Conservation (phyloP, 2,113 vertebrate species). For the pig (Sus scrofa) region T2T-Sscrofa CM000816.6:89874501-89875000, state of each 20-base stretch:
- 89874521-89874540: neutral
- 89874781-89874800: neutral
- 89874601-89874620: neutral
- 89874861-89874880: neutral
- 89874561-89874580: neutral
- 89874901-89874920: neutral
- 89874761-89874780: neutral
- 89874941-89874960: too few species aligned
- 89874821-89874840: too few species aligned
- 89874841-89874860: neutral
- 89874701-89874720: too few species aligned
- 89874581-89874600: neutral
- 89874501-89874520: neutral
- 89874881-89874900: neutral
- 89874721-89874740: neutral
- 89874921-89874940: neutral
- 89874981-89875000: too few species aligned
- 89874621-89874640: neutral
- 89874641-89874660: neutral
- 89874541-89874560: neutral
- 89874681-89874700: neutral
- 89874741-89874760: rapidly evolving
- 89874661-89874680: neutral
- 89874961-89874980: too few species aligned
- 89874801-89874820: neutral